Evolutionary conservation across 2,113 vertebrate genomes (phyloP), one percentile per base, ranked within the genome.

Genomic region (Tympanuchus pallidicinctus): DNA sequence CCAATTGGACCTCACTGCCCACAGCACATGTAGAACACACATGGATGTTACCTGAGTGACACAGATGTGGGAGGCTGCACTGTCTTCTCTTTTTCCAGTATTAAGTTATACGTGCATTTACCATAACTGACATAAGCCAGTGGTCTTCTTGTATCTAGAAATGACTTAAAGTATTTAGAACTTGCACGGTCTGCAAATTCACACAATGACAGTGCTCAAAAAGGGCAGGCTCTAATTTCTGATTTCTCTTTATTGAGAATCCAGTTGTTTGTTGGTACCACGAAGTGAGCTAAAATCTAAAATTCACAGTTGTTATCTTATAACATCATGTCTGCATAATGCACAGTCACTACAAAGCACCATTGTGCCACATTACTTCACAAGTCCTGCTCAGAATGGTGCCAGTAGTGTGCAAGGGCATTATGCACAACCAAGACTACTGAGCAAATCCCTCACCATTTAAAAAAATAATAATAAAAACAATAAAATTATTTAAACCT

Each of bases 291-390:
- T 38, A 38, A 38, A 38, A 38, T 42, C 36, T 28, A 20, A 64
- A 78, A 83, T 19, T 30, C 36, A 50, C 15, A 17, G 24, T 52
- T 57, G 80, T 79, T 79, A 9, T 57, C 5, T 59, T 78, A 0
- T n/a, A 64, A 9, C 1, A 4, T 18, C 40, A 7, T 59, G 47
- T 56, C 1, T 1, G 24, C 18, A 36, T 21, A 12, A 21, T 19
- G 9, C 57, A 48, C 25, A 59, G 48, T 36, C 67, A 84, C 65
- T 47, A 40, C 36, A 66, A 28, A 34, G 9, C 48, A 8, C 8
- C 32, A 24, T 24, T 0, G 0, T 47, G 42, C 42, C 28, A 38
- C 24, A 7, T 0, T 2, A 30, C 22, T 69, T 72, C 74, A 11
- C 45, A 13, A 36, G 36, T 75, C 48, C 50, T 45, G 36, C 64